phyloP scores from a whole-genome alignment of 2,888 invertebrate genomes.

The Torymus aiolomorphi region DNA sequence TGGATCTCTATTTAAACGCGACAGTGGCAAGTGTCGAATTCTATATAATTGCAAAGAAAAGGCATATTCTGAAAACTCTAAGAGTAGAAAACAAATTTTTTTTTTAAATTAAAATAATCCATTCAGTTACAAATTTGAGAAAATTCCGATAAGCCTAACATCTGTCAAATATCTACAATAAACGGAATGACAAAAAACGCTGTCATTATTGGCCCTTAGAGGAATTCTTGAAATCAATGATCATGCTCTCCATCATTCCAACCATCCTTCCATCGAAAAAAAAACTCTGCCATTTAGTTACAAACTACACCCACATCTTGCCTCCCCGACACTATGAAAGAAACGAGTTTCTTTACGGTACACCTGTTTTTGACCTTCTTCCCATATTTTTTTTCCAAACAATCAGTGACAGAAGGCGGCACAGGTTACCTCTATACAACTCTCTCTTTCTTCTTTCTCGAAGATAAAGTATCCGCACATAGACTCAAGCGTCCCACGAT shows the following conservation, averaged over 20 bases:
- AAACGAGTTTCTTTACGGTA: conserved; percentile 45
- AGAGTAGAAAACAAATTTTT: conserved; percentile 30
- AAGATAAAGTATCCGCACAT: conserved; percentile 39
- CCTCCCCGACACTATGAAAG: conserved; percentile 42
- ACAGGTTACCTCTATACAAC: conserved; percentile 52
- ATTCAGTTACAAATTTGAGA: conserved; percentile 52
- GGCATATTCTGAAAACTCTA: conserved; percentile 29
- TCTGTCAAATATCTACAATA: conserved; percentile 59
- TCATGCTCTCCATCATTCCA: conserved; percentile 31
- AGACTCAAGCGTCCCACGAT: conserved; percentile 14
- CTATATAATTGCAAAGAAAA: conserved; percentile 28
- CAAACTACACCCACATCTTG: conserved; percentile 46
- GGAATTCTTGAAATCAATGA: conserved; percentile 49
- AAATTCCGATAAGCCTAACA: conserved; percentile 53
- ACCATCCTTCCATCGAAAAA: conserved; percentile 12
- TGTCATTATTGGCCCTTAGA: conserved; percentile 52
- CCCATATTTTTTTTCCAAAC: conserved; percentile 8
- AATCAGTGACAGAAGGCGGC: conserved; percentile 19
- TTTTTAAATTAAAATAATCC: conserved; percentile 45
- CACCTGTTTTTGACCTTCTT: conserved; percentile 30
- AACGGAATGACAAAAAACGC: conserved; percentile 58
- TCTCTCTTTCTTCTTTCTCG: background rate
- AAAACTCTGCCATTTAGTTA: conserved; percentile 52
- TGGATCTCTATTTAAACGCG: conserved; percentile 49
- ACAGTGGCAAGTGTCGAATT: conserved; percentile 39